Evolutionary conservation across 2,113 vertebrate genomes (phyloP).

Genomic region (Perca flavescens): DNA sequence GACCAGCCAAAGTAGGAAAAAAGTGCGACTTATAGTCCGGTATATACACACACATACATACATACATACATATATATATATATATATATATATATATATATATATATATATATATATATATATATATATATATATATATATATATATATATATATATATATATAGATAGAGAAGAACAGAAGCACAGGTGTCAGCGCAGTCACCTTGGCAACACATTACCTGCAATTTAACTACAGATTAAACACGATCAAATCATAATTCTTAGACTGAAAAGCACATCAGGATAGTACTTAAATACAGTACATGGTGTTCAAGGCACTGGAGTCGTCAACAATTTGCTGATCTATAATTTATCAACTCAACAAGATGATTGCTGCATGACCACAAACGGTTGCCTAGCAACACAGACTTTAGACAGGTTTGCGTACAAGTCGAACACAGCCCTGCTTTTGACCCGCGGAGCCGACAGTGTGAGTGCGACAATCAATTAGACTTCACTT

Average conservation of each 20-base stretch:
- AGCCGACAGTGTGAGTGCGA: constrained; percentile 30
- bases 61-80: too few relatives aligned
- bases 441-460: constrained; percentile 36
- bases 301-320: constrained; percentile 32
- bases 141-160: too few relatives aligned
- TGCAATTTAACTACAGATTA: neutral
- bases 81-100: too few relatives aligned
- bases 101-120: too few relatives aligned
- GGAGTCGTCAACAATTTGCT: constrained; percentile 39
- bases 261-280: neutral
- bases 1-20: too few relatives aligned
- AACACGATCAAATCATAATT: neutral
- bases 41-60: too few relatives aligned
- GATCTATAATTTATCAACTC: constrained; percentile 67
- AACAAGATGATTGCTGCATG: constrained; percentile 49
- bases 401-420: constrained; percentile 61
- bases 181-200: constrained; percentile 18
- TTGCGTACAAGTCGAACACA: constrained; percentile 45
- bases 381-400: constrained; percentile 72
- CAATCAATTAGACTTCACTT: constrained; percentile 65
- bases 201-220: neutral
- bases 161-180: constrained; percentile 1
- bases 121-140: too few relatives aligned
- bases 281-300: constrained; percentile 4
- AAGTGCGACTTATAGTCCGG: too few relatives aligned